Conservation (phyloP, 2,888 invertebrate species). For the Gryllus longicercus region DNA sequence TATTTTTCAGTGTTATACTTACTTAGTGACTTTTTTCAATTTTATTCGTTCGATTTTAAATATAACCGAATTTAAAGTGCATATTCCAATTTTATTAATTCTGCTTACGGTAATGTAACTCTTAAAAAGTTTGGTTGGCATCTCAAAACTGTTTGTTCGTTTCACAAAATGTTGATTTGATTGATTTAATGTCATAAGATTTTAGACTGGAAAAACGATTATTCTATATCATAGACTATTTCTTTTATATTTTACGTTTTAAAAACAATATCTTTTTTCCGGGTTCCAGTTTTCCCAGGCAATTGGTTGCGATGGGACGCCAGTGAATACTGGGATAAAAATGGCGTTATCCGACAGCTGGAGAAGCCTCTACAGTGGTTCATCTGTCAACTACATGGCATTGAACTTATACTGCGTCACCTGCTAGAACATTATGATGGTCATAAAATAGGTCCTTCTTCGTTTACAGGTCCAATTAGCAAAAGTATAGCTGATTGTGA, state of each 20-base stretch:
- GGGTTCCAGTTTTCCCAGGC: neutral
- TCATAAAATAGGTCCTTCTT: neutral
- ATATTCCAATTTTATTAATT: too few relatives aligned
- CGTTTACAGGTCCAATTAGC: neutral
- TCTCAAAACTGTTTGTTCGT: too few relatives aligned
- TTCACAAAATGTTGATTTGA: too few relatives aligned
- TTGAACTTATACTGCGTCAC: neutral
- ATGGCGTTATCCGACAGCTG: neutral
- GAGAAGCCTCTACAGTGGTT: neutral
- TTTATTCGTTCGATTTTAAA: too few relatives aligned
- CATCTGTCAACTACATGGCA: neutral
- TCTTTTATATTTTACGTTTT: neutral
- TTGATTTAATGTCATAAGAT: too few relatives aligned
- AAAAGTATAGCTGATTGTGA: neutral
- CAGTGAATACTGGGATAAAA: neutral
- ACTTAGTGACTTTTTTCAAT: too few relatives aligned
- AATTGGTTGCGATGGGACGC: neutral
- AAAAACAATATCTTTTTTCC: neutral
- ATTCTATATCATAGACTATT: too few relatives aligned
- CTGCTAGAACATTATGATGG: neutral
- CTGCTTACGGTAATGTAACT: too few relatives aligned
- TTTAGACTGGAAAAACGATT: too few relatives aligned
- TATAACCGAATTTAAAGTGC: too few relatives aligned
- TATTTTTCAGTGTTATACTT: too few relatives aligned
- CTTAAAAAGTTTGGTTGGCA: too few relatives aligned